Evolutionary conservation across 1,140 invertebrate genomes (phyloP), one percentile per base, ranked within the genome.

Genomic region (Drosophila auraria): DNA sequence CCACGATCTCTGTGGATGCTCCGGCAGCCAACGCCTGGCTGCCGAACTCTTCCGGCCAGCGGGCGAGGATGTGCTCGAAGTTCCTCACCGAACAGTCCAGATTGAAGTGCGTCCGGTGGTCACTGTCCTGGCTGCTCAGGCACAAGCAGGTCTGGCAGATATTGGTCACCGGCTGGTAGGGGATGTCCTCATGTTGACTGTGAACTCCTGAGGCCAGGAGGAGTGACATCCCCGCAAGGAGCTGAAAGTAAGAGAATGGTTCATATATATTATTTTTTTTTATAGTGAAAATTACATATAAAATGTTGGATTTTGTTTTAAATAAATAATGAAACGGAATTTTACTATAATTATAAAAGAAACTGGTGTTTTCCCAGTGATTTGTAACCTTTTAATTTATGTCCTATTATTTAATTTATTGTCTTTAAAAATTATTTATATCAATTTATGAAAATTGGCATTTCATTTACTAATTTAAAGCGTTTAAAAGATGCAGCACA

Each of bases 1-100:
- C 93, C 0, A 91, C 84, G 14, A 94, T 87, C 36, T 91, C 83
- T 25, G 64, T 82, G 45, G 49, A 17, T n/a, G 50, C n/a, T 23
- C 40, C 68, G 6, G 40, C 50, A 11, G 79, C 72, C n/a, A 64
- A 56, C 0, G 87, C 78, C 58, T 78, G 57, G 5, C 53, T 74
- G 27, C 78, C 83, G 54, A 92, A 91, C 23, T 92, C 82, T 6
- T 57, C 27, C 1, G 94, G 94, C 94, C 94, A 94, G 20, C 93
- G 87, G 0, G 91, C 82, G 17, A 94, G 61, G 12, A 93, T 92
- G 50, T 94, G 87, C 27, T 92, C 65, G 27, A 94, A 93, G n/a
- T 81, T 78, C 70, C 86, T 82, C 14, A 84, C 70, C 14, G 74
- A 70, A 69, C 94, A 94, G 57, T 94, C 90, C 14, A 94, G 59